Conservation (phyloP, 2,888 invertebrate genomes). For the Pseudococcus jackbeardsleyi region DNA sequence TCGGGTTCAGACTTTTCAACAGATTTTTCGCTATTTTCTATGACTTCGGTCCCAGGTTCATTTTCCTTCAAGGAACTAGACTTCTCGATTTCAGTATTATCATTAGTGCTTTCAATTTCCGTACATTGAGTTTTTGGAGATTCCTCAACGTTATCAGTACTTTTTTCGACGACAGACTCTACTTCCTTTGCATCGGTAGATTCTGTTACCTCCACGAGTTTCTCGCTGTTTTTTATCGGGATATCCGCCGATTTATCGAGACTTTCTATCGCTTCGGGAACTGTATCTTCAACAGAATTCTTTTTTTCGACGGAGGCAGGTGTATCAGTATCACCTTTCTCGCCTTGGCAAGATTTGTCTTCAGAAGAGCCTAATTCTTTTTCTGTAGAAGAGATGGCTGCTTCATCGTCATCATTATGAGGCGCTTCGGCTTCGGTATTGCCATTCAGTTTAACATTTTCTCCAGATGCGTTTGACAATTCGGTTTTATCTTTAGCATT, state of each 20-base stretch:
- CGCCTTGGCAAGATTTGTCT: background rate
- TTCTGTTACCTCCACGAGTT: background rate
- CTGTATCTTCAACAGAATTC: background rate
- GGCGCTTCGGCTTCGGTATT: background rate
- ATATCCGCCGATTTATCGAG: background rate
- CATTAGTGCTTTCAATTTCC: too few relatives aligned
- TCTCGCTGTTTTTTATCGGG: background rate
- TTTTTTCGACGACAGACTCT: background rate
- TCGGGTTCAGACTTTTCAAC: too few relatives aligned
- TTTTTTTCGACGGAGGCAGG: background rate
- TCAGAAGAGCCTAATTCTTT: background rate
- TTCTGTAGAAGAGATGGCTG: background rate
- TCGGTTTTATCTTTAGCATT: background rate
- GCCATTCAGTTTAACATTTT: background rate
- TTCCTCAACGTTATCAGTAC: background rate
- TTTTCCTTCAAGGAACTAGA: too few relatives aligned
- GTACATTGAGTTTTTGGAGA: background rate
- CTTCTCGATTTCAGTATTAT: too few relatives aligned
- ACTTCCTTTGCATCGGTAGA: background rate
- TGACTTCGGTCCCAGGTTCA: too few relatives aligned
- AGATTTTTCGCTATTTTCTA: too few relatives aligned
- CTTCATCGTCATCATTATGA: background rate
- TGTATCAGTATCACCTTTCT: background rate
- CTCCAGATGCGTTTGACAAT: background rate
- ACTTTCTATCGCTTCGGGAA: background rate